phyloP scores from a whole-genome alignment of 2,113 vertebrate genomes.

The Bujurquina vittata region DNA sequence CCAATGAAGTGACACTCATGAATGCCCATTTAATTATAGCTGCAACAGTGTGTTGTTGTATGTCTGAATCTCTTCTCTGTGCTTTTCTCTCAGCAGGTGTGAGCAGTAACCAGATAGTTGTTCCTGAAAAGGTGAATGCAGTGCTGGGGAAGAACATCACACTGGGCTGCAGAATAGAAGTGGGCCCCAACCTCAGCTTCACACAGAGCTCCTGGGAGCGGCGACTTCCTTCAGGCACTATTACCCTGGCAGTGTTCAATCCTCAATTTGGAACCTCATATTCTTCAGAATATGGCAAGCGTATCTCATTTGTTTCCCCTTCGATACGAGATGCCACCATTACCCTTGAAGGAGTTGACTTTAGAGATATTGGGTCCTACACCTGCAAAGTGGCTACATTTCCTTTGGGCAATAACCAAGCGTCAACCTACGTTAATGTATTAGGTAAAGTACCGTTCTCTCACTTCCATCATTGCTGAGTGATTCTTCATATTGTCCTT shows the following conservation, averaged over 20 bases:
- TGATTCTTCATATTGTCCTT: slow-evolving; percentile 3
- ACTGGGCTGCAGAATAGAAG: slow-evolving; percentile 89
- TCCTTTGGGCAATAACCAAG: slow-evolving; percentile 91
- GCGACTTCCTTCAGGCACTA: slow-evolving; percentile 81
- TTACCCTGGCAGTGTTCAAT: slow-evolving; percentile 92
- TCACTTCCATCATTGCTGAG: neutral
- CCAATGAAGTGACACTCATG: neutral
- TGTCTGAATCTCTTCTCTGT: slow-evolving; percentile 17
- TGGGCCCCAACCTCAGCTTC: slow-evolving; percentile 88
- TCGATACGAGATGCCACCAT: slow-evolving; percentile 91
- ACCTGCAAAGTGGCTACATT: slow-evolving; percentile 95
- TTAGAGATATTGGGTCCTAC: slow-evolving; percentile 88
- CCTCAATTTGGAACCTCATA: slow-evolving; percentile 90
- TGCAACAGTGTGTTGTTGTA: neutral
- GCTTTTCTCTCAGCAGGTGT: slow-evolving; percentile 79
- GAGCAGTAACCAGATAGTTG: slow-evolving; percentile 87
- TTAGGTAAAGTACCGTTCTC: slow-evolving; percentile 85
- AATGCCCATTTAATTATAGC: slow-evolving; percentile 9
- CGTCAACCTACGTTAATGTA: slow-evolving; percentile 87
- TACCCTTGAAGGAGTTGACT: slow-evolving; percentile 83
- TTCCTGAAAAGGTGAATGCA: slow-evolving; percentile 87
- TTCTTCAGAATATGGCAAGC: slow-evolving; percentile 85
- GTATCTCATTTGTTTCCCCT: slow-evolving; percentile 88
- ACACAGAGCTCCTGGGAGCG: slow-evolving; percentile 97
- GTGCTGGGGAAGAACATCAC: slow-evolving; percentile 95